These are phyloP conservation scores for Psilanteris sp. DNA, from an alignment of 1,140 invertebrate genomes.

Conservation along the genomic window DNA sequence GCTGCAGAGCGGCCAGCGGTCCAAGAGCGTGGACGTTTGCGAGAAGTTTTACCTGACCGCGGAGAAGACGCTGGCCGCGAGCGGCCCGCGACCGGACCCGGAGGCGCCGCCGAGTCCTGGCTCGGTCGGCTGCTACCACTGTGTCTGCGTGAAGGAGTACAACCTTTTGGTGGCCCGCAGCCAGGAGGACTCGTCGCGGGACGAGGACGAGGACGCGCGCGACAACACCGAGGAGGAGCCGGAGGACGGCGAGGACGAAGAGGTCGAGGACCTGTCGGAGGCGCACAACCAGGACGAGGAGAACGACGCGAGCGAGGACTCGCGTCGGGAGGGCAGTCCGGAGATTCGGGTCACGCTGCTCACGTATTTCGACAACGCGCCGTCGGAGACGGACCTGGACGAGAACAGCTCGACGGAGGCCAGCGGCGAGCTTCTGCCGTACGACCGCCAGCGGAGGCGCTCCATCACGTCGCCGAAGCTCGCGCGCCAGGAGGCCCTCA, in stretches of 20 bases:
- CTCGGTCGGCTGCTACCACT: slow-evolving; percentile 75
- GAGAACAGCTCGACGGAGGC: slow-evolving; percentile 55
- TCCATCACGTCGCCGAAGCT: slow-evolving; percentile 66
- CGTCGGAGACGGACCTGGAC: slow-evolving; percentile 55
- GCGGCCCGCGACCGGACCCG: slow-evolving; percentile 35
- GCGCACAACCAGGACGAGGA: slow-evolving; percentile 46
- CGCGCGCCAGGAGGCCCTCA: slow-evolving; percentile 87
- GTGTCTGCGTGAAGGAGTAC: slow-evolving; percentile 78
- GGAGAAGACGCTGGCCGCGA: slow-evolving; percentile 66
- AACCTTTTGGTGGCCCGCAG: slow-evolving; percentile 62
- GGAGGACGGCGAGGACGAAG: slow-evolving; percentile 81
- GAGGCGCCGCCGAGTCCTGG: slow-evolving; percentile 66
- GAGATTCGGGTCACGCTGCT: slow-evolving; percentile 85
- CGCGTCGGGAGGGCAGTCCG: slow-evolving; percentile 72
- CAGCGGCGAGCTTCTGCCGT: slow-evolving; percentile 63
- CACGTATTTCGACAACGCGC: slow-evolving; percentile 48
- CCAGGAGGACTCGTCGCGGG: slow-evolving; percentile 57
- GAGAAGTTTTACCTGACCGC: slow-evolving; percentile 83
- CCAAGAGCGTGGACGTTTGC: slow-evolving; percentile 88
- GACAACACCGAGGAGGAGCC: slow-evolving; percentile 61
- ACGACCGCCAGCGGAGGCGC: slow-evolving; percentile 70
- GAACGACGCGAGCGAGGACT: slow-evolving; percentile 69
- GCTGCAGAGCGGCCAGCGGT: slow-evolving; percentile 82
- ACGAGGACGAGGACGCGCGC: slow-evolving; percentile 57
- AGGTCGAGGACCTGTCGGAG: slow-evolving; percentile 68